Base-by-base conservation (phyloP, 2,888 invertebrate species). In the Drosophila lacicola region DNA sequence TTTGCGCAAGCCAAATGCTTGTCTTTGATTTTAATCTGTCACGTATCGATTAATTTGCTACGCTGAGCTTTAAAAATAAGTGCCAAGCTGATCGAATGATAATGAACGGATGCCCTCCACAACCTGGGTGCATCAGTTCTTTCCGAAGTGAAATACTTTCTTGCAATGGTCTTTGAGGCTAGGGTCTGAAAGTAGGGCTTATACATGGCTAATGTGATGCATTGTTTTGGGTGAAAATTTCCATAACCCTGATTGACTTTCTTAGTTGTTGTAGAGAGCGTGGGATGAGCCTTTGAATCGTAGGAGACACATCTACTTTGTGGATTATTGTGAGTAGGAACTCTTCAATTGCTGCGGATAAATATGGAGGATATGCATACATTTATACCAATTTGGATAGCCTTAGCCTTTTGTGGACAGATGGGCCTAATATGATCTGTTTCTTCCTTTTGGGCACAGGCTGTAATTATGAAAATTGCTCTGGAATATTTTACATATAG, bases 31-130 rank as follows among this genome's bases (percentile, higher is more conserved):
- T 29, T 46, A 14, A 9, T 45, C 45, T 6, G 29, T 45, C 9
- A 14, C 25, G 2, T 17, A 45, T 29, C 46, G 46, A 29, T 46
- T 46, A n/a, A 46, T 44, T 44, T 44, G 44, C 25, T 25, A 13
- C 13, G 44, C 25, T 13, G 44, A 25, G 21, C 21, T 44, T 44
- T 25, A 14, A 21, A 10, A 46, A 29, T 8, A 46, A n/a, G 3
- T 42, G 4, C 9, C 4, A 17, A 9, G 17, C 36, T 36, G 13
- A 11, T 36, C 13, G 36, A 10, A 19, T 17, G 42, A 25, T 3
- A 29, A 29, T 29, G 8, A 29, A 14, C 3, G 14, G 3, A 29
- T 4, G 11, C n/a, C 10, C 25, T 25, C 9, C 29, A 29, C 29
- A 29, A 2, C 8, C 29, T 29, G 8, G 29, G 8, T 29, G 8